Percentiles rank a stretch among this genome's conserved stretches.
These are phyloP conservation scores for Excalfactoria chinensis DNA, from an alignment of 2,113 vertebrate genomes.

Conservation along the genomic window DNA sequence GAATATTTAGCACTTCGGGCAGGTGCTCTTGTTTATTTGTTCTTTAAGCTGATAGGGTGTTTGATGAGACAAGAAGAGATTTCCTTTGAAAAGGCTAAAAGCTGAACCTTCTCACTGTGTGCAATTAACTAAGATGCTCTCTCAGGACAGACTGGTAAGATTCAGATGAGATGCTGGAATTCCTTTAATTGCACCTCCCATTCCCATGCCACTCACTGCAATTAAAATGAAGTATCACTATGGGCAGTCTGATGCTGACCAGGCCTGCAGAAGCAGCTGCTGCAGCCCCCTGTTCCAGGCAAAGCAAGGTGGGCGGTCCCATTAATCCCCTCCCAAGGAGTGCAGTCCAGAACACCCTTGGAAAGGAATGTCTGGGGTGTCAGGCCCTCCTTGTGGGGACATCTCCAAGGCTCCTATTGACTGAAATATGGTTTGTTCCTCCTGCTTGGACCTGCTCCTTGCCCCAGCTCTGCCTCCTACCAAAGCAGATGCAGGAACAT, in stretches of 20 bases:
- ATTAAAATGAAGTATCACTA: neutral
- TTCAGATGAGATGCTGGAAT: slow-evolving; percentile 11
- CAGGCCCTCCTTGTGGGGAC: neutral
- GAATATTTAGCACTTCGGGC: neutral
- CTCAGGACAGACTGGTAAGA: neutral
- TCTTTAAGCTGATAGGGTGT: neutral
- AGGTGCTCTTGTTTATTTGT: neutral
- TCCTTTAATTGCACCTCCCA: neutral
- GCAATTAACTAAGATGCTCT: neutral
- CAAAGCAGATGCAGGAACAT: neutral
- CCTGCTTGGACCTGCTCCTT: neutral
- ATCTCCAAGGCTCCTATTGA: neutral
- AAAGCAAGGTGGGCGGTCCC: neutral
- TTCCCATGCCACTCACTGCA: neutral
- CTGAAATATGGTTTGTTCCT: neutral
- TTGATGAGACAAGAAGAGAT: neutral
- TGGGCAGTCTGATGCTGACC: neutral
- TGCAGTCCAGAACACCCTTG: neutral
- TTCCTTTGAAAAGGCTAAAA: neutral
- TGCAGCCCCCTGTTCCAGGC: neutral
- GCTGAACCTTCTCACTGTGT: neutral
- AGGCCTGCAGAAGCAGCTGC: neutral
- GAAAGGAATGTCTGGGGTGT: neutral
- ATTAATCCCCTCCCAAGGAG: neutral
- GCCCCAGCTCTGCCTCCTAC: neutral